Percentiles rank a stretch among this genome's conserved stretches.
These are phyloP conservation scores for Nixonia krombeini DNA, from an alignment of 1,140 invertebrate species.

Conservation along the genomic window DNA sequence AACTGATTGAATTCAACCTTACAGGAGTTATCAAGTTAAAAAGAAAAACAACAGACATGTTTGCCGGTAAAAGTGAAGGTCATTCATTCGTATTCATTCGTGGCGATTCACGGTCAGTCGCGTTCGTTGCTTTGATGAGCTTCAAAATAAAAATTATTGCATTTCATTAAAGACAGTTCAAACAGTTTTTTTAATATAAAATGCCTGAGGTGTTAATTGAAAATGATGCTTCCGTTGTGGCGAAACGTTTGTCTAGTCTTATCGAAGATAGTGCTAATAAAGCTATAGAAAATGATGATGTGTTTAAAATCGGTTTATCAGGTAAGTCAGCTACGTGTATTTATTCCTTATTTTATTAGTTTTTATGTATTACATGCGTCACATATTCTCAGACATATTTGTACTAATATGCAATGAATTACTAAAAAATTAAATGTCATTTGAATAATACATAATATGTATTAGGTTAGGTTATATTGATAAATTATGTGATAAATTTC, in stretches of 20 bases:
- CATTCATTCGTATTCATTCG: background rate
- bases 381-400: background rate
- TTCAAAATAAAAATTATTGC: slow-evolving; percentile 1
- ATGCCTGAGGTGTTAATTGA: slow-evolving; percentile 56
- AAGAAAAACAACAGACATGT: too few relatives aligned
- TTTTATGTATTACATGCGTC: background rate
- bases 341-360: slow-evolving; percentile 25
- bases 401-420: slow-evolving; percentile 3
- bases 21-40: too few relatives aligned
- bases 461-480: too few relatives aligned
- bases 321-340: slow-evolving; percentile 70
- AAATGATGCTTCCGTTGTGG: slow-evolving; percentile 40
- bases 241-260: slow-evolving; percentile 56
- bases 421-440: background rate
- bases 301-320: slow-evolving; percentile 81
- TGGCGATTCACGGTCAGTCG: slow-evolving; percentile 16
- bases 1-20: too few relatives aligned
- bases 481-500: too few relatives aligned
- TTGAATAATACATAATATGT: too few relatives aligned
- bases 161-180: background rate
- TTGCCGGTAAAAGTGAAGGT: background rate
- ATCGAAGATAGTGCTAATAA: slow-evolving; percentile 70
- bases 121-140: slow-evolving; percentile 7
- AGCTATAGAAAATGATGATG: slow-evolving; percentile 70
- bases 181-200: slow-evolving; percentile 15